These are phyloP conservation scores for Drosophila littoralis DNA, from an alignment of 1,140 invertebrate species.

Conservation along the genomic window DNA sequence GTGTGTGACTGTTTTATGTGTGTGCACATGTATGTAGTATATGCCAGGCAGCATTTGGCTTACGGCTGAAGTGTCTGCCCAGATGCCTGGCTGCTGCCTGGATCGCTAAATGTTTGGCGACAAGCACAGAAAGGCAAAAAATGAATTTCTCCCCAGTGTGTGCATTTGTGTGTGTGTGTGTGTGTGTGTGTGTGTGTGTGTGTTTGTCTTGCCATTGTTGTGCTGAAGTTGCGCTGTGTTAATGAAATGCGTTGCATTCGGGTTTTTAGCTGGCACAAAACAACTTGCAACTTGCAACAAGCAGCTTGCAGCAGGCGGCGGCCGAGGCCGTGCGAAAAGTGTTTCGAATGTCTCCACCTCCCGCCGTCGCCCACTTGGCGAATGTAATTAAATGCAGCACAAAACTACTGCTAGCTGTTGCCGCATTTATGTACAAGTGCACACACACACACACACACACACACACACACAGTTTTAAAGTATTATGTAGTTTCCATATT, in stretches of 20 bases:
- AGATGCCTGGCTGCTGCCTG: slow-evolving; percentile 36
- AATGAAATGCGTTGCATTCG: slow-evolving; percentile 79
- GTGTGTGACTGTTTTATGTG: slow-evolving; percentile 7
- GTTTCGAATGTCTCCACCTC: slow-evolving; percentile 20
- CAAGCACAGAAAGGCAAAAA: slow-evolving; percentile 49
- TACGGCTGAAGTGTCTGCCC: slow-evolving; percentile 63
- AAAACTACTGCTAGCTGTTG: slow-evolving; percentile 66
- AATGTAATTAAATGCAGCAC: slow-evolving; percentile 80
- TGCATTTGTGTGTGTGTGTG: slow-evolving; percentile 43
- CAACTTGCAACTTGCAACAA: slow-evolving; percentile 33
- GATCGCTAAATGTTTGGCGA: slow-evolving; percentile 67
- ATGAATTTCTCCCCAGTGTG: slow-evolving; percentile 53
- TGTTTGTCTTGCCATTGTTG: slow-evolving; percentile 66
- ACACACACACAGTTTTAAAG: slow-evolving; percentile 53
- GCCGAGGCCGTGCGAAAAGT: slow-evolving; percentile 64
- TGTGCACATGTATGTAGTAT: neutral
- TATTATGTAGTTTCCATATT: slow-evolving; percentile 53
- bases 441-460: slow-evolving; percentile 15
- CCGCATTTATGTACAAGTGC: slow-evolving; percentile 59
- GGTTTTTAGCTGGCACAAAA: slow-evolving; percentile 66
- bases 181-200: slow-evolving; percentile 28
- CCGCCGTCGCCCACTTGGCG: slow-evolving; percentile 37
- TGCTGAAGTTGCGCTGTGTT: slow-evolving; percentile 74
- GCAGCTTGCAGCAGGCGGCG: slow-evolving; percentile 26
- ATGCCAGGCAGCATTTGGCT: slow-evolving; percentile 65